Percentiles rank a stretch among this genome's conserved stretches.
These are phyloP conservation scores for Oligia fasciuncula DNA, from an alignment of 2,888 invertebrate species.

Conservation along the genomic window DNA sequence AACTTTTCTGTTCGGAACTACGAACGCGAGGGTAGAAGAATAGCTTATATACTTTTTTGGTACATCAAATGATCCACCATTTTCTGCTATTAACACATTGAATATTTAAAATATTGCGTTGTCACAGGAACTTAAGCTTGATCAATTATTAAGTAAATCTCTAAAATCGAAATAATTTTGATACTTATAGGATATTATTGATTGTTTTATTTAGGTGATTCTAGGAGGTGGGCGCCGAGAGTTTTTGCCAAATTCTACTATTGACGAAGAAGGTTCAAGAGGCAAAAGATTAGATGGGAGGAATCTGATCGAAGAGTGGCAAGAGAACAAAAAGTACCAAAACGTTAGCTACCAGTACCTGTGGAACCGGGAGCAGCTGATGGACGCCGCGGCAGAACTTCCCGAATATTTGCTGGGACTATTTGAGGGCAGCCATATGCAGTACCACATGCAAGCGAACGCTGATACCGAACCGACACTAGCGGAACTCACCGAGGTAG, in stretches of 20 bases:
- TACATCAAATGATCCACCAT: background rate
- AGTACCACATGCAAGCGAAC: slow-evolving; percentile 91
- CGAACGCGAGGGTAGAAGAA: background rate
- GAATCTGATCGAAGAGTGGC: slow-evolving; percentile 93
- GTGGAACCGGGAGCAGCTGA: slow-evolving; percentile 90
- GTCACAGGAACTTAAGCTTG: background rate
- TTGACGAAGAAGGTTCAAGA: slow-evolving; percentile 87
- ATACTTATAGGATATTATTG: background rate
- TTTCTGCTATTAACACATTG: background rate
- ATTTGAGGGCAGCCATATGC: slow-evolving; percentile 91
- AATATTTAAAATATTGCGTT: background rate
- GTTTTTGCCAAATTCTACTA: slow-evolving; percentile 89
- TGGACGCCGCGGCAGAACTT: slow-evolving; percentile 77
- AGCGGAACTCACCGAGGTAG: slow-evolving; percentile 88
- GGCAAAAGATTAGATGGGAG: slow-evolving; percentile 90
- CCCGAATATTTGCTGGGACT: slow-evolving; percentile 92
- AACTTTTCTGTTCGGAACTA: background rate
- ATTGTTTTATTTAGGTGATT: slow-evolving; percentile 87
- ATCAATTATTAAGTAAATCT: background rate
- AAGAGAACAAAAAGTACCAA: slow-evolving; percentile 79
- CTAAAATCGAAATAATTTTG: background rate
- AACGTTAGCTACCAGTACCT: slow-evolving; percentile 87
- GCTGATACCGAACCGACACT: slow-evolving; percentile 84
- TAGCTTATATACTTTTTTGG: background rate
- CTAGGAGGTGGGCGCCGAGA: slow-evolving; percentile 93